These are phyloP conservation scores for Pteropus rufus DNA, from an alignment of 2,797 vertebrate genomes.

Conservation along the genomic window DNA sequence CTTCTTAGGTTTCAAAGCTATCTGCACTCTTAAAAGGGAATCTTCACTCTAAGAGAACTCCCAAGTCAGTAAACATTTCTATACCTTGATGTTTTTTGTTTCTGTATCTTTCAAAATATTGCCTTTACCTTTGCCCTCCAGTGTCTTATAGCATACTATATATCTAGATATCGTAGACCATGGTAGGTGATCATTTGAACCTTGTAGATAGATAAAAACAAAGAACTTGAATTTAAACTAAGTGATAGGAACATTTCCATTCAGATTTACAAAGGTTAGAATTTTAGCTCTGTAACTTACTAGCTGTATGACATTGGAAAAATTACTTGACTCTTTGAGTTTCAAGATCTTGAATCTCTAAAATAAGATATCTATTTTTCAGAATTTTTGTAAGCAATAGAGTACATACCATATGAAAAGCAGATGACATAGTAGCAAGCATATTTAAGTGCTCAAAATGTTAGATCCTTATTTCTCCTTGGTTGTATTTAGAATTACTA, in stretches of 20 bases:
- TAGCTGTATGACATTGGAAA: background rate
- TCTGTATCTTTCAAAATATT: background rate
- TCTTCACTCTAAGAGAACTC: background rate
- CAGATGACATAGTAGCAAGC: background rate
- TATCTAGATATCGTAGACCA: background rate
- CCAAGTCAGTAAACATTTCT: background rate
- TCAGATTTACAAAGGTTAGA: background rate
- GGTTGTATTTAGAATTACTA: background rate
- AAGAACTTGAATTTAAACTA: background rate
- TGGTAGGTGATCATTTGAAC: background rate
- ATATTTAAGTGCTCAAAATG: background rate
- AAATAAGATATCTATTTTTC: background rate
- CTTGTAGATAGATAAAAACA: background rate
- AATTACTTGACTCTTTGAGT: background rate
- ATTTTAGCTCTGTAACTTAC: background rate
- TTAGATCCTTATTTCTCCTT: background rate
- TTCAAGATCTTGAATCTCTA: background rate
- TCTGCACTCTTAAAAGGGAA: background rate
- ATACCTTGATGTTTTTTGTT: background rate
- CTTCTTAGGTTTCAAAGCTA: background rate
- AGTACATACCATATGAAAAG: background rate
- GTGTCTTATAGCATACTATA: background rate
- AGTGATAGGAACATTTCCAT: background rate
- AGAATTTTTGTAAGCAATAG: background rate
- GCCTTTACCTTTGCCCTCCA: background rate